Evolutionary conservation across 2,888 invertebrate genomes (phyloP).

Genomic region (Sarcophaga subvicina): DNA sequence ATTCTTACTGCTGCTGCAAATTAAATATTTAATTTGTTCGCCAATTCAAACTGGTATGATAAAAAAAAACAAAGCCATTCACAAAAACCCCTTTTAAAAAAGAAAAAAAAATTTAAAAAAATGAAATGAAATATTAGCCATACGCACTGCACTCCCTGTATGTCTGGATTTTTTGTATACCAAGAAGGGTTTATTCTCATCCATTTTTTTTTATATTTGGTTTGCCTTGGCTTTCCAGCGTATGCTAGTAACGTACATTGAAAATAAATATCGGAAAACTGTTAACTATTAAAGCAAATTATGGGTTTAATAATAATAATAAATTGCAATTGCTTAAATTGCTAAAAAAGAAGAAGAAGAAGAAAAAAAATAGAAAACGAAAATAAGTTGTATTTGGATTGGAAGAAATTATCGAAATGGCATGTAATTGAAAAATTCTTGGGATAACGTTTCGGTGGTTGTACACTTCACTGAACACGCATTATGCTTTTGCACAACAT

Average conservation of each 20-base stretch:
- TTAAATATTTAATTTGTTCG: conserved; percentile 45
- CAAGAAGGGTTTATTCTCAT: conserved; percentile 15
- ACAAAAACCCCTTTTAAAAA: conserved; percentile 24
- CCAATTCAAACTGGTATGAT: conserved; percentile 8
- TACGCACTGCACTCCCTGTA: not conserved
- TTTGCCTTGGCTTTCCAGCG: not conserved
- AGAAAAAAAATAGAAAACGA: not conserved
- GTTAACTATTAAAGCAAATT: conserved; percentile 80
- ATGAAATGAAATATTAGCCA: not conserved
- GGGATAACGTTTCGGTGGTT: conserved; percentile 51
- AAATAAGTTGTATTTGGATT: not conserved
- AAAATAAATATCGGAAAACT: conserved; percentile 72
- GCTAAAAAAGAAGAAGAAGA: not conserved
- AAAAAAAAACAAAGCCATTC: conserved; percentile 29
- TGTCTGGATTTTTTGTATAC: not conserved
- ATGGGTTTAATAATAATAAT: conserved; percentile 78
- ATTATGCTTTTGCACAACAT: not conserved
- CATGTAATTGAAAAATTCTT: conserved; percentile 62
- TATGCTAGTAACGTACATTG: conserved; percentile 8
- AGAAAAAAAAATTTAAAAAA: not conserved
- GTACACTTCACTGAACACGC: conserved; percentile 38
- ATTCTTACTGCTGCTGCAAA: conserved; percentile 32
- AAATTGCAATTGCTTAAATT: conserved; percentile 71
- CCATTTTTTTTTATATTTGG: not conserved
- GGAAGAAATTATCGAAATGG: conserved; percentile 35